A percentile compares a stretch with the other conserved stretches of the same genome.
Evolutionary conservation across 1,140 invertebrate species (phyloP).

Genomic region (Colletes latitarsis): DNA sequence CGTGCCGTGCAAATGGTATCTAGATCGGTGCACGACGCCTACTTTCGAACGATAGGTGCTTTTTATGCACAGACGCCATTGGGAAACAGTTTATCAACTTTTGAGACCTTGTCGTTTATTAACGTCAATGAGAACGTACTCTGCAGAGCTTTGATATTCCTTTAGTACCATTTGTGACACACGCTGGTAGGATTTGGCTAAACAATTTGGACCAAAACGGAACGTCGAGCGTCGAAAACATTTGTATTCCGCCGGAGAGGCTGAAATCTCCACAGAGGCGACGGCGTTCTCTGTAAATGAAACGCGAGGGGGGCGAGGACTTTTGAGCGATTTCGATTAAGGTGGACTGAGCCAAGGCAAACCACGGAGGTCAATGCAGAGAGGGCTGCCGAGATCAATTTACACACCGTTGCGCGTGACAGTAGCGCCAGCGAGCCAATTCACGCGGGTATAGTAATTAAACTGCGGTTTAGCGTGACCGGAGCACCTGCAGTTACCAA

Average conservation of each 20-base stretch:
- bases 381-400: slow-evolving; percentile 75
- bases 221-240: no score
- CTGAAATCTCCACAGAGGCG: background rate
- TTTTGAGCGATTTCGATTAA: slow-evolving; percentile 50
- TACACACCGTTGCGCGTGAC: slow-evolving; percentile 74
- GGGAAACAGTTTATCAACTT: no score
- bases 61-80: no score
- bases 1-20: no score
- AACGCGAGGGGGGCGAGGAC: slow-evolving; percentile 9
- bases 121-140: no score
- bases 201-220: no score
- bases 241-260: background rate
- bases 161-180: no score
- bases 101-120: no score
- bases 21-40: no score
- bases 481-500: slow-evolving; percentile 76
- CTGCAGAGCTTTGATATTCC: no score
- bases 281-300: background rate
- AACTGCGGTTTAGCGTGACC: slow-evolving; percentile 78
- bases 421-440: slow-evolving; percentile 75
- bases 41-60: no score
- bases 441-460: slow-evolving; percentile 78
- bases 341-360: slow-evolving; percentile 21
- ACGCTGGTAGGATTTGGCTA: no score
- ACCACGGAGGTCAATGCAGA: slow-evolving; percentile 50